Evolutionary conservation across 1,140 invertebrate species (phyloP).

Genomic region (Gonatopus flavifemur): DNA sequence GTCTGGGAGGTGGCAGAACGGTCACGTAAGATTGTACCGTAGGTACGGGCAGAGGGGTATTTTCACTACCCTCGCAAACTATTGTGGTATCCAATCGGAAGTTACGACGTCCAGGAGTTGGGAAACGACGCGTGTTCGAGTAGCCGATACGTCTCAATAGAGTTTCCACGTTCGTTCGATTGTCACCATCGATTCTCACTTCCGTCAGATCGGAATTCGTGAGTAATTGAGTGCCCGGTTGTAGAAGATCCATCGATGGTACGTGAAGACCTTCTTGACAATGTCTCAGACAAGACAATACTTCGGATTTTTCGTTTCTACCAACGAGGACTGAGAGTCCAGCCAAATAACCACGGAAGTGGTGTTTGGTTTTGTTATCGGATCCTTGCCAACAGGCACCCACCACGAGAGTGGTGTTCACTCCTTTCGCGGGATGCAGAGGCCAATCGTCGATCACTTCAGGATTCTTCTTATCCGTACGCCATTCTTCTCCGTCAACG

Average conservation of each 20-base stretch:
- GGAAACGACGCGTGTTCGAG: constrained; percentile 85
- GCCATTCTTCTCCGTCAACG: constrained; percentile 86
- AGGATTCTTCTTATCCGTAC: constrained; percentile 79
- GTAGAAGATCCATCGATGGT: constrained; percentile 74
- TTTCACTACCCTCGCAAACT: constrained; percentile 61
- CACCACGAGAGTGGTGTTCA: constrained; percentile 91
- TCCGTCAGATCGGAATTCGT: constrained; percentile 82
- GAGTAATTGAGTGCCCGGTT: constrained; percentile 73
- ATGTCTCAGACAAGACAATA: constrained; percentile 81
- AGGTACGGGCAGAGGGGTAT: constrained; percentile 59
- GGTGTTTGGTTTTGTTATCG: constrained; percentile 84
- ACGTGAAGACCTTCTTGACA: constrained; percentile 82
- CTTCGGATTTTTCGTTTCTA: constrained; percentile 76
- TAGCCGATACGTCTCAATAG: constrained; percentile 87
- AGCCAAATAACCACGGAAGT: constrained; percentile 85
- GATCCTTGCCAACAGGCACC: constrained; percentile 98
- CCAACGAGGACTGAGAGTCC: constrained; percentile 82
- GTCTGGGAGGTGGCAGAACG: constrained; percentile 82
- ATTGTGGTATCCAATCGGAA: constrained; percentile 81
- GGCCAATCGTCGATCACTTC: constrained; percentile 99
- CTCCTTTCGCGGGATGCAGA: constrained; percentile 90
- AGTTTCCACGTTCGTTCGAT: constrained; percentile 85
- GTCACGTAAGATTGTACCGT: constrained; percentile 82
- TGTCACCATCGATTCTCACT: constrained; percentile 87
- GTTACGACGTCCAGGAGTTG: constrained; percentile 88